Evolutionary conservation across 2,113 vertebrate genomes (phyloP), one percentile per base, ranked within the genome.

Genomic region (Caranx melampygus): DNA sequence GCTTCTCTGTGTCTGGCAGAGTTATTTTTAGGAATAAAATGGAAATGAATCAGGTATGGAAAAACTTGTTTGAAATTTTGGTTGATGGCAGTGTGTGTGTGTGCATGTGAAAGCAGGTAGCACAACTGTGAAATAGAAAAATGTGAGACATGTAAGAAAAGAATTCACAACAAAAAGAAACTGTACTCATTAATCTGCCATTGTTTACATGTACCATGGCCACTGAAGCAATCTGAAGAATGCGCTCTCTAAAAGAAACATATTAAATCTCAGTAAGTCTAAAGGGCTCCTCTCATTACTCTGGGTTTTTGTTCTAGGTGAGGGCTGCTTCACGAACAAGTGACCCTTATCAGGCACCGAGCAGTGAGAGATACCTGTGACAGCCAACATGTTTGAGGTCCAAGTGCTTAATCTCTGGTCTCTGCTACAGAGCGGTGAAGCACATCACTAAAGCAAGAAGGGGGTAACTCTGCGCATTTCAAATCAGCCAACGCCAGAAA

Each of bases 401-500:
- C 85, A 35, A 88, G 90, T 79, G 89, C 88, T 94, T 94, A 90
- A 93, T 93, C 91, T 92, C 78, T 68, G 68, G 78, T 92, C 81
- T 73, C 74, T 85, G 88, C 75, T 80, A 34, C 79, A 20, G 78
- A 81, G 91, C 86, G 78, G 58, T 54, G 75, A 90, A 70, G 89
- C 89, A 66, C 86, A 90, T 89, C 84, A 66, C 65, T 61, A 18
- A 63, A 85, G 86, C 78, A 57, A 47, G 61, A 71, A 68, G 65
- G 74, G 61, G 85, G 75, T 64, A 73, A 89, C 88, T 85, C 84
- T 33, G 69, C 31, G 20, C 86, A 83, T 89, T 78, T 85, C 73
- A 75, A 78, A 89, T 66, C 81, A 91, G 75, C 79, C 54, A 33
- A 79, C 69, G 35, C 47, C 10, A 81, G 54, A 65, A 59, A 78